Evolutionary conservation across 2,113 vertebrate species (phyloP), one percentile per base, ranked within the genome.

Genomic region (Phrynosoma blainvillii): DNA sequence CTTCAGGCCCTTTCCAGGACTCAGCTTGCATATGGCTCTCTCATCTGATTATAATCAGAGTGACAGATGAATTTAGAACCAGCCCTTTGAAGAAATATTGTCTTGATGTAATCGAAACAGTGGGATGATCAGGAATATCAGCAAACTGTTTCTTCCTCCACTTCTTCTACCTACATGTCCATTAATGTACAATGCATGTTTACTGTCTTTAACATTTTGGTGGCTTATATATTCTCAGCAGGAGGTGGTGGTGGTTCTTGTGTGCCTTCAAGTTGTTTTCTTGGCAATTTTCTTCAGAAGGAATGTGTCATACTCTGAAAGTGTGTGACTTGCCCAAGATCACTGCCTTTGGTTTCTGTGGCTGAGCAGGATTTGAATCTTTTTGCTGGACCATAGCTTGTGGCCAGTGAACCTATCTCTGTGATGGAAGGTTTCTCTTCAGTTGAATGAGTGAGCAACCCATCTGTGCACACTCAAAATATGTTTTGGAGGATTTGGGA

Each of bases 41-140:
- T 0, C 98, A 97, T 0, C 97, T 89, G n/a, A 98, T 98, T 80
- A 97, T 97, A 84, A 97, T 40, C 32, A 65, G 6, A 59, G n/a
- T 54, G 14, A 5, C 97, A 0, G 97, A 98, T 0, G 97, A 98
- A 42, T 98, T 98, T 97, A 98, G 27, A 59, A 98, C 98, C 0
- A 98, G 92, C 92, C 98, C 97, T 47, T 97, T 91, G 79, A 98
- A 88, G 0, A 98, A 98, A 9, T 8, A 97, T 97, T 90, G 98
- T 97, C 74, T 98, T 98, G 74, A 98, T 98, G 23, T 97, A 98
- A 30, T 98, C 98, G 70, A 98, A 98, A 1, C 97, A 85, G 97
- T 98, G 95, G 98, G 30, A 32, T 98, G 84, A 98, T 98, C 89
- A 98, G 2, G 1, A 97, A 98, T 97, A 98, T 98, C 91, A 98